Conservation (phyloP, 1,140 invertebrate species). For the Neotoxoptera formosana region DNA sequence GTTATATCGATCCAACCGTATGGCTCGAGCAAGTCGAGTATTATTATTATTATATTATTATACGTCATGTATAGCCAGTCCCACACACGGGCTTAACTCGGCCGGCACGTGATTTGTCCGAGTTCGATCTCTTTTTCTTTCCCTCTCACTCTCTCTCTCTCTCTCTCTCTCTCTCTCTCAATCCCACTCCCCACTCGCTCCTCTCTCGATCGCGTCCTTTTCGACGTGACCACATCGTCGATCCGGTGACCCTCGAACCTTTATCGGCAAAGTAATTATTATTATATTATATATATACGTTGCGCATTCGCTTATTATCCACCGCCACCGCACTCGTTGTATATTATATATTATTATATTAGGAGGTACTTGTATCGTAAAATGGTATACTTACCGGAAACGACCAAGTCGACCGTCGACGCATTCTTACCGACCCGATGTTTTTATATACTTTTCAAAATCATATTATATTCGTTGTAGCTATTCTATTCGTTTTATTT, state of each 20-base stretch:
- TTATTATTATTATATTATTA: constrained; percentile 1
- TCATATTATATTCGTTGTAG: background rate
- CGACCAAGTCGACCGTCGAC: background rate
- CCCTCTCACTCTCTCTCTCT: background rate
- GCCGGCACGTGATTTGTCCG: constrained; percentile 41
- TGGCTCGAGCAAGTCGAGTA: background rate
- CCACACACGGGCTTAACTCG: background rate
- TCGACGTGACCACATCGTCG: constrained; percentile 16
- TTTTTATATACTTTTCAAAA: background rate
- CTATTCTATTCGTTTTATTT: background rate
- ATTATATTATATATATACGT: too few relatives aligned
- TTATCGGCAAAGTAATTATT: background rate
- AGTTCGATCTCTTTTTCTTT: background rate
- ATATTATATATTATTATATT: background rate
- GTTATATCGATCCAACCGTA: constrained; percentile 43
- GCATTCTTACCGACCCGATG: background rate
- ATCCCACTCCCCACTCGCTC: background rate
- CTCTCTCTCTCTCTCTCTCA: background rate
- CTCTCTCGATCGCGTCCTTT: background rate
- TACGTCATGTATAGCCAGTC: background rate
- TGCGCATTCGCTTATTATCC: background rate
- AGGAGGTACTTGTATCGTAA: background rate
- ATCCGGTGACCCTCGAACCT: background rate
- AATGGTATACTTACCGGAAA: constrained; percentile 2
- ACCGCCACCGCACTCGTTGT: background rate